A percentile compares a stretch with the other conserved stretches of the same genome.
phyloP scores from a whole-genome alignment of 2,113 vertebrate species.

The Mungos mungo region DNA sequence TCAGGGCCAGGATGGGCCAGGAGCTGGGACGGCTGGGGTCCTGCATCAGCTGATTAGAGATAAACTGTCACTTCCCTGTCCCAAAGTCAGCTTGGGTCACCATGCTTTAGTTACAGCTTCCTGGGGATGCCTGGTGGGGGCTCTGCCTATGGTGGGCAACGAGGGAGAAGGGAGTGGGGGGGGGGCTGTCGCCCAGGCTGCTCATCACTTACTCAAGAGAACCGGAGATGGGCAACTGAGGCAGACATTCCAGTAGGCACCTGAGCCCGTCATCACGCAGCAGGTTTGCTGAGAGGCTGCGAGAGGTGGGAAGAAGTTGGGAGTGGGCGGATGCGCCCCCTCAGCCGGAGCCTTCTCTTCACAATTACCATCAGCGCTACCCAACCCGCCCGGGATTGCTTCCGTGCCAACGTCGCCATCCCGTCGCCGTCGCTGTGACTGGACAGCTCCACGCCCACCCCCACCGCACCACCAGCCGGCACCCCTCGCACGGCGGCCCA shows the following conservation, averaged over 20 bases:
- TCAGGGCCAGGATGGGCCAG: neutral
- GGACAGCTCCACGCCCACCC: rapidly evolving
- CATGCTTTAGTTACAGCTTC: neutral
- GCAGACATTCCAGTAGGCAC: slow-evolving; percentile 75
- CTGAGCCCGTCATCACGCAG: slow-evolving; percentile 81
- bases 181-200: neutral
- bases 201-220: slow-evolving; percentile 82
- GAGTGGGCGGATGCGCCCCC: neutral
- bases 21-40: neutral
- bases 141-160: neutral
- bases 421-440: neutral
- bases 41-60: neutral
- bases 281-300: slow-evolving; percentile 83
- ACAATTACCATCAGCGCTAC: neutral
- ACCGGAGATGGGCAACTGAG: slow-evolving; percentile 55
- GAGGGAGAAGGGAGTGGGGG: neutral
- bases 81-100: neutral
- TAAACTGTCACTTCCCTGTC: neutral
- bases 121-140: neutral
- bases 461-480: rapidly evolving
- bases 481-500: rapidly evolving
- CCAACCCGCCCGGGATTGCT: rapidly evolving
- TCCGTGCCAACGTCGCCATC: neutral
- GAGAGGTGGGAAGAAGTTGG: neutral
- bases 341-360: neutral